Percentiles rank a stretch among this genome's conserved stretches.
These are phyloP conservation scores for Sinocyclocheilus grahami DNA, from an alignment of 2,113 vertebrate species.

Conservation along the genomic window DNA sequence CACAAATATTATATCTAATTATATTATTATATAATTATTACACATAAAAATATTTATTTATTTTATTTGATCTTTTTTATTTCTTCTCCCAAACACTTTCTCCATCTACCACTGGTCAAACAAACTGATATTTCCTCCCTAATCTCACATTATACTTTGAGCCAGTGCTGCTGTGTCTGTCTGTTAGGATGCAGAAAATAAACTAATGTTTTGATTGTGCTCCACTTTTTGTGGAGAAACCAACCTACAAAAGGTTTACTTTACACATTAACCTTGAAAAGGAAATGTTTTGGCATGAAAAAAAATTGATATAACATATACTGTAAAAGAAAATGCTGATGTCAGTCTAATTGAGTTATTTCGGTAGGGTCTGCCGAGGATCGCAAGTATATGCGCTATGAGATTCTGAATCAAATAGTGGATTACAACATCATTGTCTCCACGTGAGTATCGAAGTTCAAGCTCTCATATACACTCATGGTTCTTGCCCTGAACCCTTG, in stretches of 20 bases:
- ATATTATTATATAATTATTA: neutral
- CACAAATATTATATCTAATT: too few relatives aligned
- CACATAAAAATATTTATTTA: too few relatives aligned
- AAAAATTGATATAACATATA: neutral
- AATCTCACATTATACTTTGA: neutral
- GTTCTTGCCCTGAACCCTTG: neutral
- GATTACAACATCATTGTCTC: slow-evolving; percentile 86
- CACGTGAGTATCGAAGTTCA: slow-evolving; percentile 77
- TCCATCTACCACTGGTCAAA: neutral
- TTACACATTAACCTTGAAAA: neutral
- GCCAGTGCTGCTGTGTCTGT: neutral
- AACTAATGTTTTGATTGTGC: neutral
- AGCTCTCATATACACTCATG: neutral
- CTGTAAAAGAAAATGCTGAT: neutral
- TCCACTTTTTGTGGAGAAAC: neutral
- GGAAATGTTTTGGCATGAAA: neutral
- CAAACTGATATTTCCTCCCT: neutral
- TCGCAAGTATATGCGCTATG: slow-evolving; percentile 77
- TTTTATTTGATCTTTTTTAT: neutral
- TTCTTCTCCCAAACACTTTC: neutral
- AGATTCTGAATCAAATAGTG: slow-evolving; percentile 77
- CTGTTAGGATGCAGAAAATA: neutral
- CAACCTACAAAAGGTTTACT: neutral
- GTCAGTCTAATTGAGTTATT: neutral
- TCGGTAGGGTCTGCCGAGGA: slow-evolving; percentile 82